Evolutionary conservation across 2,888 invertebrate genomes (phyloP).

Genomic region (Mythimna loreyi): DNA sequence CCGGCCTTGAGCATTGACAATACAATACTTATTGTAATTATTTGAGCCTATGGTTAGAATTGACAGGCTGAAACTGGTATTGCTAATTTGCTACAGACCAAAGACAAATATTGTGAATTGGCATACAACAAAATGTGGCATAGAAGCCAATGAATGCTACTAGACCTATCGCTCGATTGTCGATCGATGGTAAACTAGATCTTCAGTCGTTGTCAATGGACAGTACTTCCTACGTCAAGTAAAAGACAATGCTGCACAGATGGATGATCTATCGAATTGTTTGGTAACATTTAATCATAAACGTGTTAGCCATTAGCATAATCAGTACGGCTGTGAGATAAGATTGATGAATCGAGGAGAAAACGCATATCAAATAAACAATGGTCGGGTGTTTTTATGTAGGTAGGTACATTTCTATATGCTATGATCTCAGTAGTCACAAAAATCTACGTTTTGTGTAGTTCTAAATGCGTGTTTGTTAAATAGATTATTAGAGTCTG

Average conservation of each 20-base stretch:
- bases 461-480: not conserved
- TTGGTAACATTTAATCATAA: too few species aligned
- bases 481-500: too few species aligned
- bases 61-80: constrained; percentile 28
- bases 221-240: not conserved
- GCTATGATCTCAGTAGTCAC: not conserved
- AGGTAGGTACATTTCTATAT: not conserved
- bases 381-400: not conserved
- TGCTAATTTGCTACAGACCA: constrained; percentile 20
- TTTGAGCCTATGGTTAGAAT: constrained; percentile 16
- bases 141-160: not conserved
- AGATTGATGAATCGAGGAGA: not conserved
- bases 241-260: not conserved
- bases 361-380: not conserved
- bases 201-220: not conserved
- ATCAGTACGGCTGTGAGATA: not conserved
- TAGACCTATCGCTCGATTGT: not conserved
- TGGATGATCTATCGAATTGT: not conserved
- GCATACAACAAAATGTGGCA: not conserved
- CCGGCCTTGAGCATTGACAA: constrained; percentile 35
- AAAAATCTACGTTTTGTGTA: not conserved
- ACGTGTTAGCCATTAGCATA: not conserved
- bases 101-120: not conserved
- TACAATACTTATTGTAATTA: constrained; percentile 46
- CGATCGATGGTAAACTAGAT: not conserved